Conservation (phyloP, 2,113 vertebrate genomes). For the Galemys pyrenaicus region DNA sequence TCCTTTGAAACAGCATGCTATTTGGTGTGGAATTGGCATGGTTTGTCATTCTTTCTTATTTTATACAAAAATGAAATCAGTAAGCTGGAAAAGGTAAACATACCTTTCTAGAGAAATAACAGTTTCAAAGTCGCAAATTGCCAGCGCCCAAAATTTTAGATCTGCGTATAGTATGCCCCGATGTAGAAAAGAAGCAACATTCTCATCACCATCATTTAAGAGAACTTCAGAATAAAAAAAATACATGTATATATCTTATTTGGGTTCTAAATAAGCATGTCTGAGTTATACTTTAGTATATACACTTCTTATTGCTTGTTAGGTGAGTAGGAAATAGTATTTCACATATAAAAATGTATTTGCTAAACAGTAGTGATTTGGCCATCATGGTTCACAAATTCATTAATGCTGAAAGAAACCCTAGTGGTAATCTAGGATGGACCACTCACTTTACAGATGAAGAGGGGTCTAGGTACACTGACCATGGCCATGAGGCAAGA, state of each 20-base stretch:
- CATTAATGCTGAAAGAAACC: not conserved
- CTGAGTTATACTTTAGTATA: slow-evolving; percentile 28
- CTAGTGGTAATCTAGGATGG: not conserved
- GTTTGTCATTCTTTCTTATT: not conserved
- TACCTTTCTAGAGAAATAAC: slow-evolving; percentile 88
- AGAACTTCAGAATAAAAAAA: slow-evolving; percentile 81
- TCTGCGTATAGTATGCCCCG: slow-evolving; percentile 87
- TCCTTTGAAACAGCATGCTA: too few species aligned
- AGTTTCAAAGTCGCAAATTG: slow-evolving; percentile 87
- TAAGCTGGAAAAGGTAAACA: slow-evolving; percentile 46
- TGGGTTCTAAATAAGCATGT: slow-evolving; percentile 1
- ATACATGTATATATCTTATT: slow-evolving; percentile 28
- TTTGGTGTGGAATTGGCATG: not conserved
- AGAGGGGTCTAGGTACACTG: not conserved
- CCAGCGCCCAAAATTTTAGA: slow-evolving; percentile 81
- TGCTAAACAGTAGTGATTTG: not conserved
- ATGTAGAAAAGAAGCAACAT: slow-evolving; percentile 86
- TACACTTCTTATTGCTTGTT: not conserved
- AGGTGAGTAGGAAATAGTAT: not conserved
- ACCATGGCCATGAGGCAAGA: not conserved
- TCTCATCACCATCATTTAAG: slow-evolving; percentile 85
- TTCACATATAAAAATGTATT: not conserved
- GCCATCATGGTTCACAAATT: not conserved
- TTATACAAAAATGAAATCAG: slow-evolving; percentile 36
- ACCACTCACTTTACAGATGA: not conserved